Conservation (phyloP, 2,113 vertebrate genomes). For the Podilymbus podiceps region DNA sequence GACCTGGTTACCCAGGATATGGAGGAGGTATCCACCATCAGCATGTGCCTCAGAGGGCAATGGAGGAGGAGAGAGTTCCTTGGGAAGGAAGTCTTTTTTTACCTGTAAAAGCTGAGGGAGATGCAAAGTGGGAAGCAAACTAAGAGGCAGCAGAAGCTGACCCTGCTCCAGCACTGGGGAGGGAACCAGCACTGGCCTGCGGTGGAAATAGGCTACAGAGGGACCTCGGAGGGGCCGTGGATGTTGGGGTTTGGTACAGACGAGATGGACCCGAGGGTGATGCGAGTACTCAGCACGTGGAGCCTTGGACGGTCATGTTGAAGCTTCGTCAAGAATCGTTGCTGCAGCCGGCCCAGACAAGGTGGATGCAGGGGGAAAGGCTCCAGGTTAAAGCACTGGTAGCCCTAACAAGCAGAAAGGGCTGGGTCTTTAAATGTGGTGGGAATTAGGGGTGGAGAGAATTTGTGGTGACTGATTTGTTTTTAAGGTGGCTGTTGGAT, state of each 20-base stretch:
- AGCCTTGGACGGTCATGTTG: neutral
- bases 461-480: neutral
- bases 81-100: neutral
- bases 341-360: neutral
- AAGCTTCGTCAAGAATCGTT: neutral
- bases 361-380: neutral
- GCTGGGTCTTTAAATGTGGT: neutral
- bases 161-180: neutral
- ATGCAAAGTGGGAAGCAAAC: neutral
- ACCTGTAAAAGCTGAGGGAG: neutral
- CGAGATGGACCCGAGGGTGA: rapidly evolving
- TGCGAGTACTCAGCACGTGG: rapidly evolving
- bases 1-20: no score
- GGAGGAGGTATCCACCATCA: no score
- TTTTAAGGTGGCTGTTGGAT: neutral
- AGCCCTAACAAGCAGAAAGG: neutral
- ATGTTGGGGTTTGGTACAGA: neutral
- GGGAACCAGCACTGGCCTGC: neutral
- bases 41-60: neutral
- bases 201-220: neutral
- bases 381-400: neutral
- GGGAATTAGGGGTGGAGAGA: neutral
- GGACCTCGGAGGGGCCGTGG: neutral
- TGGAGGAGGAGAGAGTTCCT: neutral
- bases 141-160: neutral